Base-by-base conservation (phyloP, 2,797 vertebrate species). In the Acrossocheilus wenchowensis region DNA sequence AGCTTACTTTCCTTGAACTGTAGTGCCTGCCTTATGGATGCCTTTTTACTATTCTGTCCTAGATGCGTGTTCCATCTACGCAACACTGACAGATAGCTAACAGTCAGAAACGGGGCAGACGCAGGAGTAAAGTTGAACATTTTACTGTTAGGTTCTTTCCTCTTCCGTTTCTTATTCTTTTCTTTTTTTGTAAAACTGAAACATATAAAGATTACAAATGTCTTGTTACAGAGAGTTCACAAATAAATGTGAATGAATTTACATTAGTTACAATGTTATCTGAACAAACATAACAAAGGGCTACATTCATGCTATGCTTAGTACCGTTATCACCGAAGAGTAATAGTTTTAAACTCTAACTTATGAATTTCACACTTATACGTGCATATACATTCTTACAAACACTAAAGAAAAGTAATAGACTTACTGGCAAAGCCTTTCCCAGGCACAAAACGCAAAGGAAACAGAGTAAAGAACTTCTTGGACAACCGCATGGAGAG, bases 41-140 rank as follows among this genome's bases (percentile, higher is more conserved):
- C 72, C n/a, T 74, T 74, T 74, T 74, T 48, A 74, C 73, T 48
- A 73, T 45, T 73, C 39, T n/a, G 69, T 45, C 39, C 69, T 43
- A 45, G 69, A 72, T 45, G 2, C 5, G 2, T 12, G 19, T 43
- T 45, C 1, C 5, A 39, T 39, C 66, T 21, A 19, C 7, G 17
- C 30, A 69, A 5, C 7, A 69, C 68, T 71, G 36, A 71, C 68
- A 23, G 36, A 23, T 41, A 69, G 17, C 9, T 39, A 69, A 69
- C 36, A 21, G 34, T 48, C 45, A 48, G 45, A 36, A 68, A 36
- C 36, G 34, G 34, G 17, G 48, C 34, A 39, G 34, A 69, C 0
- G 8, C 66, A n/a, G 21, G 66, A 39, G 7, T 9, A 69, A 69
- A 69, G 66, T 5, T 69, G 34, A 21, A 9, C 3, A 3, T 23